Conservation (phyloP, 1,140 invertebrate species). For the Drosophila virilis region DNA sequence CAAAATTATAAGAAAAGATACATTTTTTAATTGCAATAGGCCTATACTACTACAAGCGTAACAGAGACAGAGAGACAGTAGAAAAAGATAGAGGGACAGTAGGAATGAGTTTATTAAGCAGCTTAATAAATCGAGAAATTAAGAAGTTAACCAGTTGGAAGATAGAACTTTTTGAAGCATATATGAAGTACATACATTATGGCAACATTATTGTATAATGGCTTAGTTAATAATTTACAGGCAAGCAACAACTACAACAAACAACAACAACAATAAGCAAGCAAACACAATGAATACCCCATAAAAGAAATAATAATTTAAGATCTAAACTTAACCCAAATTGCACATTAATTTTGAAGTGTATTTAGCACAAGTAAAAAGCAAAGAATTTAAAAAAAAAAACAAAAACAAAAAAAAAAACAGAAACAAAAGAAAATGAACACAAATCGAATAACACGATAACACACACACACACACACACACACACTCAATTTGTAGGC, state of each 20-base stretch:
- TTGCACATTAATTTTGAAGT: slow-evolving; percentile 82
- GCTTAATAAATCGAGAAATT: slow-evolving; percentile 66
- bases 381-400: slow-evolving; percentile 68
- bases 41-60: slow-evolving; percentile 43
- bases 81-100: slow-evolving; percentile 26
- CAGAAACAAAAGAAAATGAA: slow-evolving; percentile 43
- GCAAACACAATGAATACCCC: slow-evolving; percentile 40
- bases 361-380: slow-evolving; percentile 71
- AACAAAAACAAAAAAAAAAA: slow-evolving; percentile 49
- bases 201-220: slow-evolving; percentile 66
- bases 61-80: slow-evolving; percentile 24
- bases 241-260: slow-evolving; percentile 45
- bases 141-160: slow-evolving; percentile 29
- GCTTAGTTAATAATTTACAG: slow-evolving; percentile 76
- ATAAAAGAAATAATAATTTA: slow-evolving; percentile 49
- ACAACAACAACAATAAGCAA: slow-evolving; percentile 50
- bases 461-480: slow-evolving; percentile 1
- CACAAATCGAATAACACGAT: slow-evolving; percentile 10
- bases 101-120: slow-evolving; percentile 77
- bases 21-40: slow-evolving; percentile 73
- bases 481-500: slow-evolving; percentile 17
- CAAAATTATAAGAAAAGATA: slow-evolving; percentile 16
- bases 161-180: slow-evolving; percentile 63
- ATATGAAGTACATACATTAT: slow-evolving; percentile 64
- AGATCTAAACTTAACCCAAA: slow-evolving; percentile 66